These are phyloP conservation scores for Oplegnathus fasciatus DNA, from an alignment of 2,113 vertebrate species.

Conservation along the genomic window DNA sequence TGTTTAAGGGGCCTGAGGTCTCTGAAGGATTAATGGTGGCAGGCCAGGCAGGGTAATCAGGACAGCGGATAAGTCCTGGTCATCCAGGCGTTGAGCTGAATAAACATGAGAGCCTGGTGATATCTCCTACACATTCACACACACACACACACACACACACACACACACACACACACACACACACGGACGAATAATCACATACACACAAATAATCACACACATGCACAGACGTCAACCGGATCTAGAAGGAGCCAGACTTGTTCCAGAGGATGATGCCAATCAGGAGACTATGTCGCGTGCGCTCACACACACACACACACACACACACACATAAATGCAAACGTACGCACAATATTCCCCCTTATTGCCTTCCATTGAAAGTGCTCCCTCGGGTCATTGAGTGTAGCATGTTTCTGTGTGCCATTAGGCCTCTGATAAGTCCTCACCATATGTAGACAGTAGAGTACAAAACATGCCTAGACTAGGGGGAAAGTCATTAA, in stretches of 20 bases:
- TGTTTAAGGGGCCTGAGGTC: conserved; percentile 78
- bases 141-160: conserved; percentile 35
- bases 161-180: too few relatives aligned
- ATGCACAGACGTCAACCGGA: conserved; percentile 60
- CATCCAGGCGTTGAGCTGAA: conserved; percentile 84
- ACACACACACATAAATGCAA: conserved; percentile 24
- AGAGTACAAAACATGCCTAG: conserved; percentile 52
- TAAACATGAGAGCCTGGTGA: conserved; percentile 82
- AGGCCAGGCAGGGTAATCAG: conserved; percentile 84
- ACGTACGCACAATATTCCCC: conserved; percentile 43
- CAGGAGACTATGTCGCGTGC: conserved; percentile 54
- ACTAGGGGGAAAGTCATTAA: conserved; percentile 56
- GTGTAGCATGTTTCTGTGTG: conserved; percentile 67
- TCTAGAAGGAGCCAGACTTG: conserved; percentile 68
- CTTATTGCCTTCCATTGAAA: conserved; percentile 60
- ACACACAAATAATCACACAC: conserved; percentile 66
- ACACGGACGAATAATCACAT: conserved; percentile 28
- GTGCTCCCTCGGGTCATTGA: conserved; percentile 62
- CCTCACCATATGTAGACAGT: conserved; percentile 57
- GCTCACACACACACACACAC: conserved; percentile 9
- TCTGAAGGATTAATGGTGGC: conserved; percentile 85
- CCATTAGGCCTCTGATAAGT: conserved; percentile 72
- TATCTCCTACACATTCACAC: conserved; percentile 71
- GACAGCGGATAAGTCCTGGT: conserved; percentile 82
- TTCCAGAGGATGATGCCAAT: conserved; percentile 79